A percentile compares a stretch with the other conserved stretches of the same genome.
phyloP scores from a whole-genome alignment of 2,797 vertebrate genomes.

The Spinibarbus caldwelli region DNA sequence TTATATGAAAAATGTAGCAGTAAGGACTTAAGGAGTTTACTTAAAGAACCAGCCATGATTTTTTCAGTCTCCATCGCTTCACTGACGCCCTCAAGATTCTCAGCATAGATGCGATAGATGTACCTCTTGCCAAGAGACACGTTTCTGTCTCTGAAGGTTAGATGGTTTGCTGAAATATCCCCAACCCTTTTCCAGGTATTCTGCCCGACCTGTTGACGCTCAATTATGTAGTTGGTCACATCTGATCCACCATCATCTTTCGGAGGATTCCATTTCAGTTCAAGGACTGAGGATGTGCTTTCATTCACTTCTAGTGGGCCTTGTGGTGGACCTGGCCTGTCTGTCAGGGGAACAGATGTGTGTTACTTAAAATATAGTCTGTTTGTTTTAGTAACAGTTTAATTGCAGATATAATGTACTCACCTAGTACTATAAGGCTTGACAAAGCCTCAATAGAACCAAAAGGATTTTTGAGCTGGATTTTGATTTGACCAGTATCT shows the following conservation, averaged over 20 bases:
- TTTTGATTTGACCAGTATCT: conserved; percentile 84
- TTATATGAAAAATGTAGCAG: conserved; percentile 3
- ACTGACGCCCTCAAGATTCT: conserved; percentile 82
- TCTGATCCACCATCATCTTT: conserved; percentile 85
- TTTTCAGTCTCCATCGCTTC: conserved; percentile 83
- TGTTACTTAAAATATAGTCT: neutral
- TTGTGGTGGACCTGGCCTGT: conserved; percentile 84
- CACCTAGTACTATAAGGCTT: conserved; percentile 83
- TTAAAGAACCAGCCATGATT: conserved; percentile 82
- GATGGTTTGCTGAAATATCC: conserved; percentile 68
- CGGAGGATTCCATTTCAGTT: conserved; percentile 85
- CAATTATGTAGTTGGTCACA: conserved; percentile 80
- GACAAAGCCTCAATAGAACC: conserved; percentile 79
- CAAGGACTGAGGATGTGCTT: conserved; percentile 71
- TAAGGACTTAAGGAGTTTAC: conserved; percentile 71
- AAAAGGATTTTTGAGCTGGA: conserved; percentile 84
- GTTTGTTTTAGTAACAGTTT: neutral
- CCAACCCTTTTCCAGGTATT: conserved; percentile 84
- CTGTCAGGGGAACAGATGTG: conserved; percentile 68
- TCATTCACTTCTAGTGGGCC: conserved; percentile 84
- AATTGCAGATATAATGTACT: conserved; percentile 58
- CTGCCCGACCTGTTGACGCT: conserved; percentile 83
- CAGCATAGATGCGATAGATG: conserved; percentile 82
- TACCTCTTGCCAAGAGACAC: conserved; percentile 85
- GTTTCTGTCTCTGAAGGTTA: conserved; percentile 75